Evolutionary conservation across 2,888 invertebrate genomes (phyloP).

Genomic region (Agrochola circellaris): DNA sequence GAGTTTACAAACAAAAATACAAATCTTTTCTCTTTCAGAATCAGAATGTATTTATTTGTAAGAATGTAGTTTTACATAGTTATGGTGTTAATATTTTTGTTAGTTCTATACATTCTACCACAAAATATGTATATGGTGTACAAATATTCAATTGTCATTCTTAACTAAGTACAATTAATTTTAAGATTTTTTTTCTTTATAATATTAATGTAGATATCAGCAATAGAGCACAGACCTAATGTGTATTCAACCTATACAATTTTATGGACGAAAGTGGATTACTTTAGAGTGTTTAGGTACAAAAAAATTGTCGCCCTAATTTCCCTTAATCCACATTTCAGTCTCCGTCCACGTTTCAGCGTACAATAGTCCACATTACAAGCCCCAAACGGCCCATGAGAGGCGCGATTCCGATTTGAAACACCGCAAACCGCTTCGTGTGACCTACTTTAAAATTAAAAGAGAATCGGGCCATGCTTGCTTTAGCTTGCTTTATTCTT

Average conservation of each 20-base stretch:
- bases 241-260: neutral
- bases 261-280: neutral
- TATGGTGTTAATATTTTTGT: too few species aligned
- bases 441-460: constrained; percentile 67
- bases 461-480: constrained; percentile 41
- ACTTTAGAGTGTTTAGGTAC: neutral
- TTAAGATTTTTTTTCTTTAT: too few species aligned
- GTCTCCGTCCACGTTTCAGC: constrained; percentile 15
- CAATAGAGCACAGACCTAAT: too few species aligned
- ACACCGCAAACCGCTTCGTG: constrained; percentile 49
- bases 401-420: constrained; percentile 51
- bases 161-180: too few species aligned
- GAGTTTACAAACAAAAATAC: too few species aligned
- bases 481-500: constrained; percentile 1
- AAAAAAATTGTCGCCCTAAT: constrained; percentile 6
- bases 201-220: too few species aligned
- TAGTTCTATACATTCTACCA: too few species aligned
- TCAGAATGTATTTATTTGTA: too few species aligned
- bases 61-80: too few species aligned
- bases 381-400: constrained; percentile 42
- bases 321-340: constrained; percentile 7
- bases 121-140: too few species aligned
- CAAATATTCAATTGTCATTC: too few species aligned
- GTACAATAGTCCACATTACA: constrained; percentile 54
- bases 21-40: too few species aligned